Evolutionary conservation across 2,113 vertebrate genomes (phyloP), one percentile per base, ranked within the genome.

Genomic region (Delphinapterus leucas): DNA sequence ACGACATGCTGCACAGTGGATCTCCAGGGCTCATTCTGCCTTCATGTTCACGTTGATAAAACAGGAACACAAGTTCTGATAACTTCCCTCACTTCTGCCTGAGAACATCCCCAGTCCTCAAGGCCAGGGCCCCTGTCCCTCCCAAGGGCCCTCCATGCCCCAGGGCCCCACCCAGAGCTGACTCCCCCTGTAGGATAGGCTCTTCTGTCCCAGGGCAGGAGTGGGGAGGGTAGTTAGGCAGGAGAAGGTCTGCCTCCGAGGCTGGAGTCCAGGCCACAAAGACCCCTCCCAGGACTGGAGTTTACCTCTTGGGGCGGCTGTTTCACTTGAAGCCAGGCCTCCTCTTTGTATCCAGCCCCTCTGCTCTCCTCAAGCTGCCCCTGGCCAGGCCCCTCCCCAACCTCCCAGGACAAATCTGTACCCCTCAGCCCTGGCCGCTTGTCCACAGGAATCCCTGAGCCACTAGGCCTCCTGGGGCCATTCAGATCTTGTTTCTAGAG

Each of bases 401-500:
- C 1, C 53, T 63, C 67, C 14, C 26, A 65, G 47, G 15, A 65
- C 55, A 84, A 49, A 67, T 76, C 55, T n/a, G 36, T 4, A 3
- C 11, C 65, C 68, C 63, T 58, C 2, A 0, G 67, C 41, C 71
- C 14, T 68, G 28, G 63, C 63, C 38, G 25, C 41, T 5, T 31
- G 41, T 73, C 47, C 55, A 23, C 20, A 38, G n/a, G 36, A 1
- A 13, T 55, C 61, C 3, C 63, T 23, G 28, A 76, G 84, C 21
- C 33, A 14, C 41, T 20, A 14, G 41, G 58, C 63, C 95, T 82
- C 91, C 81, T 74, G 81, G 82, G 85, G 93, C 93, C 25, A 14
- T 36, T 33, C 58, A 13, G 88, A 77, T 95, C 49, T 28, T 82
- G 55, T 97, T 97, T 97, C 93, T 9, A 20, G 44, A 23, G 82